Conservation (phyloP, 2,113 vertebrate genomes). For the Upupa epops region DNA sequence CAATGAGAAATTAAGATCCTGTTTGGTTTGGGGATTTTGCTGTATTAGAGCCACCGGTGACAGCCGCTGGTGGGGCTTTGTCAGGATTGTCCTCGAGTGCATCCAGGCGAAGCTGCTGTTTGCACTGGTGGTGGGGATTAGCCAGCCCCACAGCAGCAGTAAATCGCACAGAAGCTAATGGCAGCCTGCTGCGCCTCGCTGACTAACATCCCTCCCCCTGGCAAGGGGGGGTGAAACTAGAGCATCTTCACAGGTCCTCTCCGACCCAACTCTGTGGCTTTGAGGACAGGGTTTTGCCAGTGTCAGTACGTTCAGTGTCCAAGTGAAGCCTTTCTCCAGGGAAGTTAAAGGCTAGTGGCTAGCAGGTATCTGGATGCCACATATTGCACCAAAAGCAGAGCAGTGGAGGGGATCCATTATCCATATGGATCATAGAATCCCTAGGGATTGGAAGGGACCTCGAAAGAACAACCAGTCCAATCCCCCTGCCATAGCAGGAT, state of each 20-base stretch:
- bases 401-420: no score
- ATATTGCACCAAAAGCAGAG: not conserved
- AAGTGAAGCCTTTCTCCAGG: not conserved
- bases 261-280: not conserved
- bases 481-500: no score
- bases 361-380: not conserved
- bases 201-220: not conserved
- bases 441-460: no score
- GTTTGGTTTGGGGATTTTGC: constrained; percentile 59
- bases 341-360: not conserved
- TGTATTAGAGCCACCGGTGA: constrained; percentile 39
- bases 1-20: constrained; percentile 53
- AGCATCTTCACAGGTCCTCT: not conserved
- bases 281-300: not conserved
- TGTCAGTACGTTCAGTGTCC: not conserved
- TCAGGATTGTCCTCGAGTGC: not conserved
- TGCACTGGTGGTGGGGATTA: constrained; percentile 46
- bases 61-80: constrained; percentile 17
- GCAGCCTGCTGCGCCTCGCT: not conserved
- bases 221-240: fast-evolving
- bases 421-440: no score
- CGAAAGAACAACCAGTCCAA: no score
- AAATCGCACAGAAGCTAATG: constrained; percentile 42
- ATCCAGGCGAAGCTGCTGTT: constrained; percentile 19
- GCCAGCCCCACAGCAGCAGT: not conserved